Evolutionary conservation across 2,113 vertebrate genomes (phyloP).

Genomic region (Sturnira hondurensis): DNA sequence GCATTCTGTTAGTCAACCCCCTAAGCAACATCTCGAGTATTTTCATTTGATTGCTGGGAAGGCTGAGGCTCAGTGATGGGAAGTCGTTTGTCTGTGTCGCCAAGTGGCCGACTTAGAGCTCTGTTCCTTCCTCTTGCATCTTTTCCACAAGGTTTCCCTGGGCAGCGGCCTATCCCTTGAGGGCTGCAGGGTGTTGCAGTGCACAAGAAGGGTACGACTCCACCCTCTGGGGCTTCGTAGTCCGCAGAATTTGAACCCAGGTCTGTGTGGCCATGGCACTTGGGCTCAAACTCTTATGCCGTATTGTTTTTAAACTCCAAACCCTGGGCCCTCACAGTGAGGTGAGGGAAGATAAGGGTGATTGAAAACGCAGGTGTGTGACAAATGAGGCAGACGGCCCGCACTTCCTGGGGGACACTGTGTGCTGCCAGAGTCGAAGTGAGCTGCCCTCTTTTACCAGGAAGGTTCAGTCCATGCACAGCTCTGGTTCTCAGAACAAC

Average conservation of each 20-base stretch:
- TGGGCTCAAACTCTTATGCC: not conserved
- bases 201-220: not conserved
- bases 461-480: not conserved
- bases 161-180: accelerated
- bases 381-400: not conserved
- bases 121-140: not conserved
- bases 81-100: not conserved
- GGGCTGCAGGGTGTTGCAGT: accelerated
- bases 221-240: not conserved
- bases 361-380: not conserved
- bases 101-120: not conserved
- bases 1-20: not conserved
- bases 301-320: not conserved
- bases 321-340: not conserved
- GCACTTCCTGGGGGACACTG: not conserved
- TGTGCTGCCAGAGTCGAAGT: not conserved
- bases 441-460: not conserved
- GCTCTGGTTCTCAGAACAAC: not conserved
- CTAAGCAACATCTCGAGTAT: not conserved
- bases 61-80: not conserved
- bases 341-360: not conserved
- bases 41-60: not conserved
- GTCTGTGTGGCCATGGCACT: not conserved
- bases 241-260: not conserved
- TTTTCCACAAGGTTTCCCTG: not conserved